Base-by-base conservation (phyloP, 1,140 invertebrate species). In the Plectrocnemia conspersa region DNA sequence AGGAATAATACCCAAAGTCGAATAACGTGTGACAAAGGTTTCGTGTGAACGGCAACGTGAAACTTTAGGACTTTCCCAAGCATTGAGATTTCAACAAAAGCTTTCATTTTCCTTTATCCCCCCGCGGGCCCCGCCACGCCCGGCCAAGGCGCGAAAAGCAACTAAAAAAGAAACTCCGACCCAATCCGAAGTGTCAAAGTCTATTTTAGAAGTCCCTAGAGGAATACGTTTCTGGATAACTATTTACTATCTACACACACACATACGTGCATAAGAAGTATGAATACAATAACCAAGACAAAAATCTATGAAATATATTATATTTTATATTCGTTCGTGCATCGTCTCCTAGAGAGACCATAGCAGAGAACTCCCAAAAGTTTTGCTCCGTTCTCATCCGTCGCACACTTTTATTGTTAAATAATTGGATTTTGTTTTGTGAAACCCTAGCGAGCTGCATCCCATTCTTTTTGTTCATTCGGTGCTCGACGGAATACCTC, bases 351-450 rank as follows among this genome's bases (percentile, higher is more conserved):
- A 40, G 48, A 15, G 19, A 40, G 11, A 23, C 40, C 11, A 21
- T 27, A 45, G 23, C 4, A 19, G 21, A 23, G 42, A 19, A 40
- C 13, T 45, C 24, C 24, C 13, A 16, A 45, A 45, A 45, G 42
- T 45, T 45, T 45, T 25, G 13, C 24, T 16, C 2, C 23, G 41
- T 59, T 58, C 47, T 54, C 58, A 52, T 59, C 50, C 52, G 54
- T 53, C 54, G 54, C 59, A 56, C 59, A 54, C 52, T 61, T 61
- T 61, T 61, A 61, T 61, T 61, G 59, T 61, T 58, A 61, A 61
- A 61, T 61, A 61, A 61, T 61, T 61, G 59, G 55, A 61, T 58
- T 58, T 61, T 58, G 59, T 61, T 61, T 61, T 58, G 58, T 56
- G 54, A 53, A 55, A 52, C 47, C 58, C 52, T 45, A 52, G 56